Evolutionary conservation across 2,113 vertebrate genomes (phyloP).

Genomic region (Rallus limicola): DNA sequence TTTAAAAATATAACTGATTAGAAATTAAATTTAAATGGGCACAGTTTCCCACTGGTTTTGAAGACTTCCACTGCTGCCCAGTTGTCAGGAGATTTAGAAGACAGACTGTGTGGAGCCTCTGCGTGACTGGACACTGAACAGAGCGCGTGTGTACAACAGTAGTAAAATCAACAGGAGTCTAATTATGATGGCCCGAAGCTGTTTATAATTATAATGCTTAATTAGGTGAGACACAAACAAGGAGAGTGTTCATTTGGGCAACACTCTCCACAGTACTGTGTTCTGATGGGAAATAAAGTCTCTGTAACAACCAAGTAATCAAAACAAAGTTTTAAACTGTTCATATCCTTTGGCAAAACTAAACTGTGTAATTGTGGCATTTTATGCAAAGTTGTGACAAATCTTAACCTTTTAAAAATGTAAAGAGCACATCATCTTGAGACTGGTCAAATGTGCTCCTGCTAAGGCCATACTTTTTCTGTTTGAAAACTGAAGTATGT

Average conservation of each 20-base stretch:
- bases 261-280: background rate
- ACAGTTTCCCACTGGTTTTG: background rate
- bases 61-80: background rate
- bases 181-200: conserved; percentile 24
- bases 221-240: conserved; percentile 47
- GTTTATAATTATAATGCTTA: conserved; percentile 38
- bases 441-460: background rate
- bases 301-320: background rate
- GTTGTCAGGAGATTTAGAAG: background rate
- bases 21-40: background rate
- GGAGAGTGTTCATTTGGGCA: background rate
- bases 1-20: background rate
- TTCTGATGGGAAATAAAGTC: background rate
- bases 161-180: conserved; percentile 17
- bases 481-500: background rate
- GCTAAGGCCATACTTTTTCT: background rate
- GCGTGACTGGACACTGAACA: background rate
- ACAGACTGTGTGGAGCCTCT: background rate
- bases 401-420: background rate
- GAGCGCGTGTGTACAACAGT: background rate
- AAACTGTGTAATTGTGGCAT: background rate
- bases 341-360: background rate
- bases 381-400: background rate
- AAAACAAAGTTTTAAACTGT: background rate
- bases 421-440: background rate